Evolutionary conservation across 2,797 vertebrate species (phyloP).

Genomic region (Manis pentadactyla): DNA sequence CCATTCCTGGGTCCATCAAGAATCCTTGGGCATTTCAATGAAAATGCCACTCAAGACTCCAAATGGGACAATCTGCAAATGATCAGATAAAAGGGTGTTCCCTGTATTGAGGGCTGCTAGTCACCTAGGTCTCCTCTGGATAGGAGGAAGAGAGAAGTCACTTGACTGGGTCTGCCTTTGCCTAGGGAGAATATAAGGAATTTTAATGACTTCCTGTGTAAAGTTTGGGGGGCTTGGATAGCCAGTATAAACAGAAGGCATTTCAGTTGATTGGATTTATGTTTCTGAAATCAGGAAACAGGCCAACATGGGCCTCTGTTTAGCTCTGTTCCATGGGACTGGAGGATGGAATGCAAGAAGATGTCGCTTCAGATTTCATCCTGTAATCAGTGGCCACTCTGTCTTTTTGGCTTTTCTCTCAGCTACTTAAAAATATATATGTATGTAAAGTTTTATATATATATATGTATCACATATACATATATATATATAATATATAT

Average conservation of each 20-base stretch:
- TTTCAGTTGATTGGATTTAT: conserved; percentile 68
- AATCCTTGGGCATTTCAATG: conserved; percentile 44
- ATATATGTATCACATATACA: too few species aligned
- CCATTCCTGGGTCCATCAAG: conserved; percentile 1
- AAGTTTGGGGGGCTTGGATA: conserved; percentile 73
- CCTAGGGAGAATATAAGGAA: conserved; percentile 80
- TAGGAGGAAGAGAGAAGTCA: background rate
- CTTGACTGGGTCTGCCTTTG: conserved; percentile 58
- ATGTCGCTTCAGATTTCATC: conserved; percentile 61
- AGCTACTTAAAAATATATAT: conserved; percentile 2
- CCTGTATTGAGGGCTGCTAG: background rate
- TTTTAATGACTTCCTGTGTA: conserved; percentile 84
- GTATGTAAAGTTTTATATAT: background rate
- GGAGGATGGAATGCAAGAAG: conserved; percentile 64
- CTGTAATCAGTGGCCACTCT: conserved; percentile 39
- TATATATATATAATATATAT: background rate
- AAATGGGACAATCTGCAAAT: conserved; percentile 19
- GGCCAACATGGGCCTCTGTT: conserved; percentile 56
- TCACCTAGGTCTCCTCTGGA: conserved; percentile 35
- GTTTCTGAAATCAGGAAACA: conserved; percentile 79
- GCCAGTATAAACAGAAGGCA: conserved; percentile 75
- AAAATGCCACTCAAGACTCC: background rate
- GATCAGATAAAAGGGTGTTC: background rate
- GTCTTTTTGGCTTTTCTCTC: conserved; percentile 47
- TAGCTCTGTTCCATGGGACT: conserved; percentile 5